Base-by-base conservation (phyloP, 2,113 vertebrate genomes). In the Nycticryphes semicollaris region DNA sequence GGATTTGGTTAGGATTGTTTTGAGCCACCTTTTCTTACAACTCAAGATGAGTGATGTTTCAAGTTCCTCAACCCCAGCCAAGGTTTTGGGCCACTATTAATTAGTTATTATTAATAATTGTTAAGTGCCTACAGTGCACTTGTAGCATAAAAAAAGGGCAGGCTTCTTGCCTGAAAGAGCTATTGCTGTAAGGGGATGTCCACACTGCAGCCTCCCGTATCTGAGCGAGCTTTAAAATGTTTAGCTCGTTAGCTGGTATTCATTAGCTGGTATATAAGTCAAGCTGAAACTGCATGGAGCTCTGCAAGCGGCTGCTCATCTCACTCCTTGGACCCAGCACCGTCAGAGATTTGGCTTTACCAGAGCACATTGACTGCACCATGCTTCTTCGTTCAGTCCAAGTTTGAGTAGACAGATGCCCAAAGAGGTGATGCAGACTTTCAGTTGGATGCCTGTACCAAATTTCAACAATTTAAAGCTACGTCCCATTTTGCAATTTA, bases 1-100 rank as follows among this genome's bases (percentile, higher is more conserved):
- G n/a, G 51, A 80, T 96, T 86, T 88, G 45, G 86, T 89, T 81
- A 96, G 75, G 75, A 86, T 25, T 92, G 22, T 96, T 95, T 82
- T 68, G 59, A 92, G 91, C 48, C 59, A 77, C 89, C 82, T 91
- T 95, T 93, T 87, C 82, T 70, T 78, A 83, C 51, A 84, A 25
- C 53, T 69, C 62, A 25, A 37, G 21, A 86, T 91, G 91, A 95
- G 48, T 75, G 94, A 81, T 60, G 50, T 89, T 89, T 84, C 57
- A 31, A 87, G 50, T 80, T 95, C 48, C 73, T 94, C 64, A 67
- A 19, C 39, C 37, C 73, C 64, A 86, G 88, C 83, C 89, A 97
- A 88, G 48, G 56, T 84, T 90, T 93, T 31, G 53, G 62, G n/a
- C 57, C 78, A 37, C 57, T 94, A 83, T 94, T 95, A 95, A 89